These are phyloP conservation scores for Phrynocephalus guinanensis DNA, from an alignment of 2,797 vertebrate species.

Conservation along the genomic window DNA sequence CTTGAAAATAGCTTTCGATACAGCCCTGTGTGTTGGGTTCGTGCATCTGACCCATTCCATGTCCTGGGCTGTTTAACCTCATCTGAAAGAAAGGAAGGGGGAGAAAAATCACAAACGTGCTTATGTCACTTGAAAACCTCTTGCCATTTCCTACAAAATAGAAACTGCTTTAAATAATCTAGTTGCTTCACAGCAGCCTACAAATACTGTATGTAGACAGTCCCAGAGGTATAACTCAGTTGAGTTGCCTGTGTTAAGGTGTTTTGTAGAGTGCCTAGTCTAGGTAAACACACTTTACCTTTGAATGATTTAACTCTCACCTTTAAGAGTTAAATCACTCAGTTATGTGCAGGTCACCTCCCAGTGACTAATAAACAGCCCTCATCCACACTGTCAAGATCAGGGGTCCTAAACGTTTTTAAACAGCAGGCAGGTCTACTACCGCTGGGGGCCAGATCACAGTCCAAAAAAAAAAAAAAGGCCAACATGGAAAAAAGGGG, in stretches of 20 bases:
- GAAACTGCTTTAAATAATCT: conserved; percentile 21
- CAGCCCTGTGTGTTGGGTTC: conserved; percentile 62
- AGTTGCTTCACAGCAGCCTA: conserved; percentile 11
- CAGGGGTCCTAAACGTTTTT: too few species aligned
- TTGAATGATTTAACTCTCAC: too few species aligned
- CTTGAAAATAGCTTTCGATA: conserved; percentile 70
- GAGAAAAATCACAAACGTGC: conserved; percentile 8
- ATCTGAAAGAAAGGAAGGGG: conserved; percentile 44
- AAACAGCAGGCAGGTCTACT: too few species aligned
- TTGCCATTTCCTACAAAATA: conserved; percentile 42
- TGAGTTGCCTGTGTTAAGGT: conserved; percentile 36
- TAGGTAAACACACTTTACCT: not conserved
- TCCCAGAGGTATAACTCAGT: conserved; percentile 38
- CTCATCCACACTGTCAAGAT: too few species aligned
- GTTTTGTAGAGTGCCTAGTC: not conserved
- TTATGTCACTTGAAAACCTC: conserved; percentile 36
- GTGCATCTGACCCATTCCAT: conserved; percentile 57
- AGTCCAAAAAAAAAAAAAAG: too few species aligned
- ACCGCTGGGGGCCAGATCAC: too few species aligned
- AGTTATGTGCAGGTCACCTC: too few species aligned
- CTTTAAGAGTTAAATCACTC: too few species aligned
- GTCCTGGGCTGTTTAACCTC: conserved; percentile 40
- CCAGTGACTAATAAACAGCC: too few species aligned
- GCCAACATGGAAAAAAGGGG: too few species aligned
- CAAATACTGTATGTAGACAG: not conserved